These are phyloP conservation scores for Phasia obesa DNA, from an alignment of 2,888 invertebrate genomes.

Conservation along the genomic window DNA sequence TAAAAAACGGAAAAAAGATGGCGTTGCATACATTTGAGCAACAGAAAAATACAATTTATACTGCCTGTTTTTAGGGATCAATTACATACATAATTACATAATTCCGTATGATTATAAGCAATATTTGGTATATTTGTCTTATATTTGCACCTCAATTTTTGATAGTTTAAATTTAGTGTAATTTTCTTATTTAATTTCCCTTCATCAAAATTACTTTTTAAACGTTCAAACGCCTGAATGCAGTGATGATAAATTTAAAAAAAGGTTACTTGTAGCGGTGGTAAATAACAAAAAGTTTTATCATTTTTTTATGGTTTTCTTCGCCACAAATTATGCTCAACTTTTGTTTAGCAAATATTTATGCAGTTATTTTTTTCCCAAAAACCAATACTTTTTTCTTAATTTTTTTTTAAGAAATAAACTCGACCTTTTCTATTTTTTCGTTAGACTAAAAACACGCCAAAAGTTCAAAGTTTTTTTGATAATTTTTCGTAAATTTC, in stretches of 20 bases:
- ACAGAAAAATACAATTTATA: no score
- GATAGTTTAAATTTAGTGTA: no score
- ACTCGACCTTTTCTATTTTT: conserved; percentile 41
- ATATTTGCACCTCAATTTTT: no score
- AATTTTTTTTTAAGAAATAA: conserved; percentile 16
- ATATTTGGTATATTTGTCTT: no score
- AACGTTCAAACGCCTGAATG: no score
- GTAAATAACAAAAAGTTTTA: conserved; percentile 29
- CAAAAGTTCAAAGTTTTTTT: not conserved
- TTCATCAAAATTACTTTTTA: no score
- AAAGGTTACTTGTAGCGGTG: not conserved
- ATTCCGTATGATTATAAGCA: no score
- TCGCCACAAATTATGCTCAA: conserved; percentile 44
- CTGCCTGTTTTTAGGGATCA: no score
- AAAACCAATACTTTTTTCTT: conserved; percentile 37
- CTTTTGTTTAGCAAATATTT: conserved; percentile 53
- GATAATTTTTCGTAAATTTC: not conserved
- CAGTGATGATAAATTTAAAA: no score
- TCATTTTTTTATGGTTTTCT: conserved; percentile 27
- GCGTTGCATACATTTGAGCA: not conserved
- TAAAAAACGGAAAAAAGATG: not conserved
- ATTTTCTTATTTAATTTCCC: no score
- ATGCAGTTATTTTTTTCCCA: conserved; percentile 8
- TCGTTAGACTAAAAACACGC: not conserved
- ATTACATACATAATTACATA: no score